These are phyloP conservation scores for Melinopterus prodromus DNA, from an alignment of 2,888 invertebrate genomes.

Conservation along the genomic window DNA sequence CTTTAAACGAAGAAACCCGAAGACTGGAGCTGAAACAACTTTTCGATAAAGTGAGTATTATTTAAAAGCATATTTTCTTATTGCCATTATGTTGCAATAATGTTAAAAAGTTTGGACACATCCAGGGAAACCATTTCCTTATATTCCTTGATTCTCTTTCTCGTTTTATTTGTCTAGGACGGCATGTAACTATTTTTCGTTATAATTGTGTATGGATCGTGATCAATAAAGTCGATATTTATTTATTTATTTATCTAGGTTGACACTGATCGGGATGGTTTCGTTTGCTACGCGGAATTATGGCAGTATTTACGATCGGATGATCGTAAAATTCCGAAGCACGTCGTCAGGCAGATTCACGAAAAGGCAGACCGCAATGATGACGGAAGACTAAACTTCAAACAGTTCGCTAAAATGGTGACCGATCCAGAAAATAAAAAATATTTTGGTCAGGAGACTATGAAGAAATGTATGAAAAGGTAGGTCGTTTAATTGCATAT, in stretches of 20 bases:
- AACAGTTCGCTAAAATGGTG: slow-evolving; percentile 78
- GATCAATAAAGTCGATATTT: too few relatives aligned
- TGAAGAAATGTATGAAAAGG: slow-evolving; percentile 66
- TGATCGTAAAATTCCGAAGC: slow-evolving; percentile 72
- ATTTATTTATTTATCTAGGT: too few relatives aligned
- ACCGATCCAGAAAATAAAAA: slow-evolving; percentile 61
- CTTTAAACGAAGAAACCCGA: background rate
- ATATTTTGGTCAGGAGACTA: slow-evolving; percentile 55
- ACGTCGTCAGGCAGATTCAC: slow-evolving; percentile 74
- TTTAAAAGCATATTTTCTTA: background rate
- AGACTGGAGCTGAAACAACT: slow-evolving; percentile 17
- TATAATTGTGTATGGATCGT: too few relatives aligned
- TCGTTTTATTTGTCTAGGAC: too few relatives aligned
- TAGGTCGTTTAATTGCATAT: slow-evolving; percentile 57
- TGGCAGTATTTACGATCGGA: slow-evolving; percentile 68
- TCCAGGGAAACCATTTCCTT: too few relatives aligned
- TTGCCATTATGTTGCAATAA: slow-evolving; percentile 22
- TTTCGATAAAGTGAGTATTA: slow-evolving; percentile 23
- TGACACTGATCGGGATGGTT: slow-evolving; percentile 76
- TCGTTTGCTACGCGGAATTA: slow-evolving; percentile 73
- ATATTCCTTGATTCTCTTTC: too few relatives aligned
- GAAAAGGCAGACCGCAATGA: slow-evolving; percentile 69
- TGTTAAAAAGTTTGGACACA: background rate
- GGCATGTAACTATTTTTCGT: too few relatives aligned
- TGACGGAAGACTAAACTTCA: slow-evolving; percentile 73